Base-by-base conservation (phyloP, 2,797 vertebrate species). In the Pitangus sulphuratus region DNA sequence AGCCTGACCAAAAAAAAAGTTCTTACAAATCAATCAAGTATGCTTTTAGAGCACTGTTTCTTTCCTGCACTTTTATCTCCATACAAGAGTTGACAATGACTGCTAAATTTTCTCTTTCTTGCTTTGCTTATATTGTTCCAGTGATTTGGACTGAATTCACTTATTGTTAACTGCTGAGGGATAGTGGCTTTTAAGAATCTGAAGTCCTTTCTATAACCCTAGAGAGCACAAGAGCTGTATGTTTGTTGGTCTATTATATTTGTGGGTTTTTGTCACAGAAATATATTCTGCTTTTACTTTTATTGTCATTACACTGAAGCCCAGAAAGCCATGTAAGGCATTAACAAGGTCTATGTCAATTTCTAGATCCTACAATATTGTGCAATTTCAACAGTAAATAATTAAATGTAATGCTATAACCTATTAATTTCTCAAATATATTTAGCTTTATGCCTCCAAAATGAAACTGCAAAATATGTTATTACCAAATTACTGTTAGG, bases 31-130 rank as follows among this genome's bases (percentile, higher is more conserved):
- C 47, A 48, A 25, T 37, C 30, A 44, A 69, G 9, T 9, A 39
- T 20, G 60, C 28, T 94, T 85, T 88, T 28, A 1, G 2, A 72
- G 48, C 30, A 61, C 12, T 76, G 18, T 6, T 87, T 81, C 39
- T 65, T 86, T 79, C 26, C 65, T 86, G 28, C 30, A 42, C 72
- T 66, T 93, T 95, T 72, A 30, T 77, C 15, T 60, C 51, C 12
- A 12, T 15, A 13, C 4, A 7, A 82, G 12, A 15, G 5, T 33
- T 70, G 64, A 70, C 16, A 31, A 12, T 13, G 6, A 64, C 44
- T 56, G 62, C 35, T 54, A 65, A 84, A 74, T 75, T 79, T 69
- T 56, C 48, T 69, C 31, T 82, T 74, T 42, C 60, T 81, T 76
- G 15, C 19, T 87, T 86, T 83, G 16, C 37, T 71, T 72, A 9